A percentile compares a stretch with the other conserved stretches of the same genome.
phyloP scores from a whole-genome alignment of 2,888 invertebrate genomes.

The Pharmacophagus antenor region DNA sequence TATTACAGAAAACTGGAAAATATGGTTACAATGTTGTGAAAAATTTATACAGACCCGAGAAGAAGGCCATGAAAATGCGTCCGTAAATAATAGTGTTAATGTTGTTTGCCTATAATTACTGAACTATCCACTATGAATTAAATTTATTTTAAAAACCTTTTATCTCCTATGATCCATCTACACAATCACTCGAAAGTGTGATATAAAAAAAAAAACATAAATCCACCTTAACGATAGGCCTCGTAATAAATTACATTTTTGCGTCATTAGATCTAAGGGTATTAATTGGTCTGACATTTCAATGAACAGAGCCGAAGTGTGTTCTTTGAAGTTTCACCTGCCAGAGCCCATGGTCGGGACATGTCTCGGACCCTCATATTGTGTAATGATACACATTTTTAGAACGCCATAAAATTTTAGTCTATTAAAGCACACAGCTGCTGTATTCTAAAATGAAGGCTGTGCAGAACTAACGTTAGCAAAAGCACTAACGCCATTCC shows the following conservation, averaged over 20 bases:
- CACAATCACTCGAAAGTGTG: background rate
- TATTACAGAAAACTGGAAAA: too few relatives aligned
- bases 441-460: background rate
- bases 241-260: slow-evolving; percentile 11
- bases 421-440: slow-evolving; percentile 2
- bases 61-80: too few relatives aligned
- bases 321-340: slow-evolving; percentile 32
- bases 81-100: too few relatives aligned
- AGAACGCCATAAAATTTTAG: slow-evolving; percentile 15
- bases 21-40: too few relatives aligned
- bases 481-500: background rate
- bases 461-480: background rate
- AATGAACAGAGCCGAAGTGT: slow-evolving; percentile 30
- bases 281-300: slow-evolving; percentile 34
- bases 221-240: background rate
- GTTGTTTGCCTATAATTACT: too few relatives aligned
- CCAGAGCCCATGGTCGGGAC: slow-evolving; percentile 16
- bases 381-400: slow-evolving; percentile 16
- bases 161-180: too few relatives aligned
- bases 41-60: too few relatives aligned
- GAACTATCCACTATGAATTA: too few relatives aligned
- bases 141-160: too few relatives aligned
- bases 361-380: slow-evolving; percentile 21
- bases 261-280: slow-evolving; percentile 27
- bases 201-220: background rate